A percentile compares a stretch with the other conserved stretches of the same genome.
phyloP scores from a whole-genome alignment of 1,140 invertebrate species.

The Apolygus lucorum region DNA sequence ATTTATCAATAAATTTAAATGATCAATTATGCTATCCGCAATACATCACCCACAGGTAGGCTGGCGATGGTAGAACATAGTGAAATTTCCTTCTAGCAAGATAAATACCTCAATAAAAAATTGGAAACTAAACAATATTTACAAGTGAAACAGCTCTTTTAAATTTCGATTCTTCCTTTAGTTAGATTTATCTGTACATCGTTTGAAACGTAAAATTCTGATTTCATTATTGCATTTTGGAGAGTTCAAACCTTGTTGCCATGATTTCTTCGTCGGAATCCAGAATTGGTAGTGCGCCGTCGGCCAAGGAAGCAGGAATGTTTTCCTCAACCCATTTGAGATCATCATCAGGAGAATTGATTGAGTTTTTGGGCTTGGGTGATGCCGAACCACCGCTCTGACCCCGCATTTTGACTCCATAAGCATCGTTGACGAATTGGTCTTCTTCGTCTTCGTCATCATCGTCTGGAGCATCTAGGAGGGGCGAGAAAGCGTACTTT shows the following conservation, averaged over 20 bases:
- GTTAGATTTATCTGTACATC: no score
- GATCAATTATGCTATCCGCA: no score
- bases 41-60: no score
- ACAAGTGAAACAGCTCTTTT: no score
- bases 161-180: no score
- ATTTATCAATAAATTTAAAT: no score
- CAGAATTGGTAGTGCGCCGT: slow-evolving; percentile 65
- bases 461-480: slow-evolving; percentile 77
- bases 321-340: slow-evolving; percentile 88
- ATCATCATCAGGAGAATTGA: slow-evolving; percentile 58
- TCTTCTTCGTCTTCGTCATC: slow-evolving; percentile 66
- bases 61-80: no score
- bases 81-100: no score
- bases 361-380: slow-evolving; percentile 33
- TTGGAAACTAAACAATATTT: no score
- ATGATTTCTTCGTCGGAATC: slow-evolving; percentile 87
- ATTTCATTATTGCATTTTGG: slow-evolving; percentile 81
- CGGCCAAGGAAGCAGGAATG: slow-evolving; percentile 64
- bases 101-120: no score
- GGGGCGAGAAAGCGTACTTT: slow-evolving; percentile 85
- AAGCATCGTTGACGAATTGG: slow-evolving; percentile 73
- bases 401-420: slow-evolving; percentile 67
- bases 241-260: slow-evolving; percentile 80
- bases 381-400: slow-evolving; percentile 31
- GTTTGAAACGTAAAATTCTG: no score